Percentiles rank a stretch among this genome's conserved stretches.
Evolutionary conservation across 2,888 invertebrate species (phyloP).

Genomic region (Acrobasis consociella): DNA sequence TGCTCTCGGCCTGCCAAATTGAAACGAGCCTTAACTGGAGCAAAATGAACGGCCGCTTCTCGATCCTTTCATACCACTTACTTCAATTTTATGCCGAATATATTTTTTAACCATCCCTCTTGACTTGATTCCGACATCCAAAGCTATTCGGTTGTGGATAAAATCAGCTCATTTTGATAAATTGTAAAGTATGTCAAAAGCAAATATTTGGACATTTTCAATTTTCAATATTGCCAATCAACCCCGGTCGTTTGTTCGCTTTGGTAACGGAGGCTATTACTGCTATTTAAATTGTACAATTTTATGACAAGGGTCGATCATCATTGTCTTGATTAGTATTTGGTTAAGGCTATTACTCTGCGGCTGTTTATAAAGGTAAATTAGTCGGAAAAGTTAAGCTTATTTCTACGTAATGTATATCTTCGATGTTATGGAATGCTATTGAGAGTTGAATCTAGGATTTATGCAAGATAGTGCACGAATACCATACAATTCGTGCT

Average conservation of each 20-base stretch:
- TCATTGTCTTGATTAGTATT: slow-evolving; percentile 51
- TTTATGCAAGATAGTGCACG: slow-evolving; percentile 10
- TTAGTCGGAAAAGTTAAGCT: not conserved
- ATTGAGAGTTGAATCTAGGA: slow-evolving; percentile 8
- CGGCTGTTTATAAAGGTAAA: slow-evolving; percentile 26
- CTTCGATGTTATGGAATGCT: not conserved
- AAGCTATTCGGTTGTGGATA: slow-evolving; percentile 51
- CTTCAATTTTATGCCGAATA: slow-evolving; percentile 41
- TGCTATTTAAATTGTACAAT: slow-evolving; percentile 62
- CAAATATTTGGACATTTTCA: slow-evolving; percentile 60
- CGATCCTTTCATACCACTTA: slow-evolving; percentile 52
- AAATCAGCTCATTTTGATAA: slow-evolving; percentile 50
- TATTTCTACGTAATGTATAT: not conserved
- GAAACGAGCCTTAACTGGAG: slow-evolving; percentile 63
- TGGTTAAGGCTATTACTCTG: slow-evolving; percentile 43
- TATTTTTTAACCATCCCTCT: slow-evolving; percentile 38
- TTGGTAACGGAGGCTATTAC: slow-evolving; percentile 52
- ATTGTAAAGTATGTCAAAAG: slow-evolving; percentile 54
- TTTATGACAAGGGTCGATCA: slow-evolving; percentile 58
- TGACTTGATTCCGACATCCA: slow-evolving; percentile 37
- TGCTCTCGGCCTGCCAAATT: slow-evolving; percentile 69
- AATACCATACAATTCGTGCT: slow-evolving; percentile 15
- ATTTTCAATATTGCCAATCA: slow-evolving; percentile 71
- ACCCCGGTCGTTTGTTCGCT: slow-evolving; percentile 51
- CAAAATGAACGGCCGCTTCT: slow-evolving; percentile 59